phyloP scores from a whole-genome alignment of 2,888 invertebrate genomes.

The Drepana falcataria region DNA sequence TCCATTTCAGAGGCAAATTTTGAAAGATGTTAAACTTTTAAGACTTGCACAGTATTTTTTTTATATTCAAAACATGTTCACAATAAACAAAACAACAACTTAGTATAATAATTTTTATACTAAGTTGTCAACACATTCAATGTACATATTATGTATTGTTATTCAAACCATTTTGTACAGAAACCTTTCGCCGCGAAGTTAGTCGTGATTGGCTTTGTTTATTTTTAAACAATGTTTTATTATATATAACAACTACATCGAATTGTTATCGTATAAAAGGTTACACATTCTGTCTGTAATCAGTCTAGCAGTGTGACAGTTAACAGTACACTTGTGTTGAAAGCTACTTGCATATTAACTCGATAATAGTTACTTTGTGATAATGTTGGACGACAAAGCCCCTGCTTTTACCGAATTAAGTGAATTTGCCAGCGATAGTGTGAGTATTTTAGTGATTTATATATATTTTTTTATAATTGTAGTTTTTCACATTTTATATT shows the following conservation, averaged over 20 bases:
- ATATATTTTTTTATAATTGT: background rate
- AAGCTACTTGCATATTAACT: background rate
- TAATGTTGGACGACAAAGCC: slow-evolving; percentile 45
- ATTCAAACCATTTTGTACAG: background rate
- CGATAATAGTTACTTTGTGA: slow-evolving; percentile 4
- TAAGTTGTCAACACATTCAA: too few species aligned
- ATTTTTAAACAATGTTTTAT: background rate
- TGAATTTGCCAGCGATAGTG: slow-evolving; percentile 62
- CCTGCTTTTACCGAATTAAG: slow-evolving; percentile 67
- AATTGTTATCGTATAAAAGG: background rate
- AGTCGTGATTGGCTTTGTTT: background rate
- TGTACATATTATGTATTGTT: too few species aligned
- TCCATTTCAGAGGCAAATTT: too few species aligned
- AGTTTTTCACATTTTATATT: slow-evolving; percentile 1
- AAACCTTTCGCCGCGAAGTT: background rate
- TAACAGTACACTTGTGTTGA: background rate
- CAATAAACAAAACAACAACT: too few species aligned
- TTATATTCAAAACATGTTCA: too few species aligned
- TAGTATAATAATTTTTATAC: too few species aligned
- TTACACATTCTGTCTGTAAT: background rate
- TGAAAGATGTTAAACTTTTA: too few species aligned
- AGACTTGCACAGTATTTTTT: too few species aligned
- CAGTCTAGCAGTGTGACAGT: background rate
- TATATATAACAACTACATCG: background rate
- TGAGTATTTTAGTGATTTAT: slow-evolving; percentile 33